These are phyloP conservation scores for Dendrolimus houi DNA, from an alignment of 2,888 invertebrate genomes.

Conservation along the genomic window DNA sequence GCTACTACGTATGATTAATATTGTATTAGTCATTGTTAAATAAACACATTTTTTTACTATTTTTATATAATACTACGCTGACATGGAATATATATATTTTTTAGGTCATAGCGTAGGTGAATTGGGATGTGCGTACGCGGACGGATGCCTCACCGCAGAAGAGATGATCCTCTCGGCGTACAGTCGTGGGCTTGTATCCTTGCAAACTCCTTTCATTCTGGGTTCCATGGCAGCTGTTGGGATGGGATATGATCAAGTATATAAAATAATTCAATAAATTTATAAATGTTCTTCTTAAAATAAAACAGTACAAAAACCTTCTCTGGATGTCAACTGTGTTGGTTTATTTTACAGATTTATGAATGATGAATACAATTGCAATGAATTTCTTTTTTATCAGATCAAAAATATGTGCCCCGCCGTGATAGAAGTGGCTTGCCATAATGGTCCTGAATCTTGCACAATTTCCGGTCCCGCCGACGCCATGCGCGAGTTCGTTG, in stretches of 20 bases:
- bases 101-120: slow-evolving; percentile 3
- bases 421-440: slow-evolving; percentile 81
- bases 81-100: no score
- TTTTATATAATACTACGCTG: slow-evolving; percentile 47
- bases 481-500: slow-evolving; percentile 73
- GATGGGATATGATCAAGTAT: slow-evolving; percentile 65
- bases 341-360: no score
- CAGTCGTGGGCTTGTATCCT: no score
- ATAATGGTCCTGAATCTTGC: slow-evolving; percentile 84
- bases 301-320: no score
- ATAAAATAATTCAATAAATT: neutral
- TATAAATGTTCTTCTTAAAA: no score
- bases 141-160: no score
- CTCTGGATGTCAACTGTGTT: no score
- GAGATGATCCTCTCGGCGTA: no score
- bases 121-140: no score
- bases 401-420: slow-evolving; percentile 42
- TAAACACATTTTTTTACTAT: slow-evolving; percentile 89
- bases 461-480: slow-evolving; percentile 84
- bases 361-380: no score
- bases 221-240: slow-evolving; percentile 94
- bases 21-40: slow-evolving; percentile 80
- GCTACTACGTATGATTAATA: no score
- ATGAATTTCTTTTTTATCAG: slow-evolving; percentile 25
- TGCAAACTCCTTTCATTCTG: slow-evolving; percentile 36